phyloP scores from a whole-genome alignment of 2,797 vertebrate genomes.

The Pitangus sulphuratus region DNA sequence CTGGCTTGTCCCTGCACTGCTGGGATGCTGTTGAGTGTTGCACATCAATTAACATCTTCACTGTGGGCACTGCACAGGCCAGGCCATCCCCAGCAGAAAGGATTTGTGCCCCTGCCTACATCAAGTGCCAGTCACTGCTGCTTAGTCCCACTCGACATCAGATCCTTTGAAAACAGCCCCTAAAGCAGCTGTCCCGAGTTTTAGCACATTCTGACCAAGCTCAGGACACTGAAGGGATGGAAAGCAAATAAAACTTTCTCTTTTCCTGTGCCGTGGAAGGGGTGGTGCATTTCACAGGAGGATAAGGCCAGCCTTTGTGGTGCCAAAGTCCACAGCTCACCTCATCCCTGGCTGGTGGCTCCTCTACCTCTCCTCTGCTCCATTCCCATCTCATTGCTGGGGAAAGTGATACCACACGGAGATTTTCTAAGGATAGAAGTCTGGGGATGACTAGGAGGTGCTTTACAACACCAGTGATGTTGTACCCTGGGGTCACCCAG shows the following conservation, averaged over 20 bases:
- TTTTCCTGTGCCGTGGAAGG: background rate
- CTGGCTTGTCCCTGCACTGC: background rate
- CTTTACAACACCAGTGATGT: background rate
- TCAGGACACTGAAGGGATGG: background rate
- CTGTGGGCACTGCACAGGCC: background rate
- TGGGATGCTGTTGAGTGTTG: background rate
- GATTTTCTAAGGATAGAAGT: background rate
- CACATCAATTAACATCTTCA: rapidly evolving
- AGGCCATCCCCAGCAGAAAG: background rate
- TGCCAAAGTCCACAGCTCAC: background rate
- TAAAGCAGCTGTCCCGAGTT: background rate
- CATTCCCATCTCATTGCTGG: background rate
- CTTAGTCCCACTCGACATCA: background rate
- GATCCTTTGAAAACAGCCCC: background rate
- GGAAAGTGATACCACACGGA: background rate
- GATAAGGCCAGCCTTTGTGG: no score
- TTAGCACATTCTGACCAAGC: rapidly evolving
- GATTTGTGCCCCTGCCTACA: background rate
- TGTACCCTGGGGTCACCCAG: background rate
- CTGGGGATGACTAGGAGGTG: background rate
- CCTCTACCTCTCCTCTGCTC: background rate
- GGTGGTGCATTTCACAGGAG: background rate
- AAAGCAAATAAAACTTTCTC: background rate
- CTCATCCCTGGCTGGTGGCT: background rate
- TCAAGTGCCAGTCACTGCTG: rapidly evolving